Evolutionary conservation across 2,113 vertebrate genomes (phyloP), one percentile per base, ranked within the genome.

Genomic region (Ancistrus triradiatus): DNA sequence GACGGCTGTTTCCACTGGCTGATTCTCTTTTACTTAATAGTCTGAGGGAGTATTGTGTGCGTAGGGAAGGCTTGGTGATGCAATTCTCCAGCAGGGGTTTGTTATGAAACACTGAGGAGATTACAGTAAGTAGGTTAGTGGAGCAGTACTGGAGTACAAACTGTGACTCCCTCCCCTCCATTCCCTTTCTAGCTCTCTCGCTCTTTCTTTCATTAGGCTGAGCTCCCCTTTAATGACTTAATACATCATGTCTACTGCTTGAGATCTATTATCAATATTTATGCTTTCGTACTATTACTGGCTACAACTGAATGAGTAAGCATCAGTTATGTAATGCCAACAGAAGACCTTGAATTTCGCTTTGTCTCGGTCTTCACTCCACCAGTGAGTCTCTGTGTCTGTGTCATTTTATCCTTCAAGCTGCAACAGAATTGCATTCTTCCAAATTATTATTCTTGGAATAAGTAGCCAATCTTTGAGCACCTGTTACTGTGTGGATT

Each of bases 61-160:
- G 33, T 57, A 67, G 66, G 49, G 42, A 50, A 53, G 73, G 59
- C 59, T 60, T 73, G 75, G 75, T 86, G 84, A 89, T 85, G 84
- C 84, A 88, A 86, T 82, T 64, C 53, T 72, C 75, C 81, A 73
- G 81, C 81, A 83, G 79, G 31, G 59, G 15, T n/a, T 19, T 79
- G 77, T 88, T 86, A 88, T 84, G 81, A 88, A 87, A 87, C 82
- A 77, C 76, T 68, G 69, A 77, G 73, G 81, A 81, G 84, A 86
- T 90, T 86, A 88, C 77, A 74, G 67, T 80, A 88, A 88, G 80
- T 86, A 82, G 87, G 86, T 88, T 87, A 88, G 81, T 88, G 68
- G 86, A 87, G 68, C 85, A 85, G 79, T 52, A 27, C 49, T 64
- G 74, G 68, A 69, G 66, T 37, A 62, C 66, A 66, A 76, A 78